Evolutionary conservation across 2,113 vertebrate species (phyloP).

Genomic region (Trinectes maculatus): DNA sequence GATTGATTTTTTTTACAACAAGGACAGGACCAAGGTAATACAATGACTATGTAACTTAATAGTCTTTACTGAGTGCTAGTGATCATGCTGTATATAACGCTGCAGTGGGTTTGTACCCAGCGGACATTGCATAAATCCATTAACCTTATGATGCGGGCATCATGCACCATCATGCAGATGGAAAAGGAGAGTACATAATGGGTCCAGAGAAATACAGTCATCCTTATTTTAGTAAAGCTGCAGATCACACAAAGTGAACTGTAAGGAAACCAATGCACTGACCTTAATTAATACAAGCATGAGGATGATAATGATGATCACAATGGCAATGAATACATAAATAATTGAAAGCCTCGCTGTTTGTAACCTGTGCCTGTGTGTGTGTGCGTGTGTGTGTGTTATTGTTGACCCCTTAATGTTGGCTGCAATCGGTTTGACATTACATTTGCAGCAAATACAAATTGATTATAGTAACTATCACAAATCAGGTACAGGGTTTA

Average conservation of each 20-base stretch:
- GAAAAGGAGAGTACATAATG: conserved; percentile 21
- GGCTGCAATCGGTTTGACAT: no score
- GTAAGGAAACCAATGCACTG: not conserved
- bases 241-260: not conserved
- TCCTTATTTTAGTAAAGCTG: not conserved
- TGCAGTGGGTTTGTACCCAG: conserved; percentile 32
- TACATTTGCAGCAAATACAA: no score
- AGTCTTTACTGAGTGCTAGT: conserved; percentile 22
- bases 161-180: conserved; percentile 6
- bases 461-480: no score
- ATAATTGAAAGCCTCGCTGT: not conserved
- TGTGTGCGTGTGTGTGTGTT: no score
- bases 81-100: conserved; percentile 10
- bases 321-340: not conserved
- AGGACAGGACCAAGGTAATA: conserved; percentile 68
- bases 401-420: no score
- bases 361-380: no score
- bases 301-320: not conserved
- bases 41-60: conserved; percentile 56
- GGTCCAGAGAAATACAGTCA: not conserved
- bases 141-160: conserved; percentile 38
- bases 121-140: conserved; percentile 52
- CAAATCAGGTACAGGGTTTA: no score
- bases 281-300: not conserved
- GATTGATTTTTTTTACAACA: conserved; percentile 69